Percentiles rank a stretch among this genome's conserved stretches.
Conservation (phyloP, 2,888 invertebrate genomes). For the Erannis defoliaria region DNA sequence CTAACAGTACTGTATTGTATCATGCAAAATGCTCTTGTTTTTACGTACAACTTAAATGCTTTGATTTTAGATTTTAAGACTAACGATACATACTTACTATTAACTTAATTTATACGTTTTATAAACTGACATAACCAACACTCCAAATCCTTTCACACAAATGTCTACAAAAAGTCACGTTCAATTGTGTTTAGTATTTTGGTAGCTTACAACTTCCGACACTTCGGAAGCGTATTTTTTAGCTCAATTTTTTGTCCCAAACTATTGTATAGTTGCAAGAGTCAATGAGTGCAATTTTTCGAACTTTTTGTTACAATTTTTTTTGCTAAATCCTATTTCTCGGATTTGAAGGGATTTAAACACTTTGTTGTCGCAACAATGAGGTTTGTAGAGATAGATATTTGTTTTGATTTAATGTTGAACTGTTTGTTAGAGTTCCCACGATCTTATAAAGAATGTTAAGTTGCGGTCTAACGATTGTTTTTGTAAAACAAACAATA, state of each 20-base stretch:
- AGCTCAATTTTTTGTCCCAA: constrained; percentile 58
- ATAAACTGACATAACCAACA: constrained; percentile 42
- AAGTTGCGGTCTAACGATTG: neutral
- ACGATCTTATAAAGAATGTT: constrained; percentile 51
- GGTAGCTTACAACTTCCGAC: constrained; percentile 77
- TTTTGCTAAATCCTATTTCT: constrained; percentile 82
- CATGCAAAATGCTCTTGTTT: too few relatives aligned
- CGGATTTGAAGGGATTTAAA: constrained; percentile 85
- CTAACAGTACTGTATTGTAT: too few relatives aligned
- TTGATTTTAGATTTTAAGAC: neutral
- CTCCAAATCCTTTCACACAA: constrained; percentile 61
- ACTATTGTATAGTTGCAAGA: constrained; percentile 75
- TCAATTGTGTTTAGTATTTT: constrained; percentile 76
- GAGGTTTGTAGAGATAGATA: constrained; percentile 76
- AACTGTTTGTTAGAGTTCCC: constrained; percentile 62
- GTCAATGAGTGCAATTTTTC: constrained; percentile 77
- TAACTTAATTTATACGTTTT: constrained; percentile 1
- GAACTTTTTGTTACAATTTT: constrained; percentile 55
- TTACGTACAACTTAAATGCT: too few relatives aligned
- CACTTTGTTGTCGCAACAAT: constrained; percentile 86
- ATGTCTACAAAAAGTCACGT: constrained; percentile 59
- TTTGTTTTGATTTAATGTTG: constrained; percentile 80
- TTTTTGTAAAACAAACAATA: too few relatives aligned
- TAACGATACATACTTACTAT: too few relatives aligned
- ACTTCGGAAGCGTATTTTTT: constrained; percentile 47